Percentiles rank a stretch among this genome's conserved stretches.
Conservation (phyloP, 2,888 invertebrate species). For the Ephialtes manifestator region DNA sequence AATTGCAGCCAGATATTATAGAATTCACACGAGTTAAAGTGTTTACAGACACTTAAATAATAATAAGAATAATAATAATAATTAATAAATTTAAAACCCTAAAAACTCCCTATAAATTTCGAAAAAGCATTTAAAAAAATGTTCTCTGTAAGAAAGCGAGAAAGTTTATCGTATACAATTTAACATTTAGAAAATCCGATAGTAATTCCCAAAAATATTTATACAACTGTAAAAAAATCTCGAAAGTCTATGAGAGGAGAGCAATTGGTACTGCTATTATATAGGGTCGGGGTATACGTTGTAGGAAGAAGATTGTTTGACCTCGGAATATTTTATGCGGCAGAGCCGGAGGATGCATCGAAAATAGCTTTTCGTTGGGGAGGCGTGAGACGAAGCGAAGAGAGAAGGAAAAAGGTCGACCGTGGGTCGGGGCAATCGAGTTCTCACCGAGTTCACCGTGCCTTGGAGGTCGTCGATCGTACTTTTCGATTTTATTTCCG, state of each 20-base stretch:
- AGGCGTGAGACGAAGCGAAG: constrained; percentile 4
- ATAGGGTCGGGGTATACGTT: not conserved
- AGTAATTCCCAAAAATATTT: too few species aligned
- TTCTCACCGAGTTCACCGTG: constrained; percentile 43
- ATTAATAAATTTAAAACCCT: too few species aligned
- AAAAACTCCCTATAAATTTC: too few species aligned
- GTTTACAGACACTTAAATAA: too few species aligned
- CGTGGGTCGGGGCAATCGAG: constrained; percentile 47
- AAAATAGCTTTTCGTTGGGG: constrained; percentile 31
- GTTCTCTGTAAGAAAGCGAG: too few species aligned
- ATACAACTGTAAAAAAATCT: not conserved
- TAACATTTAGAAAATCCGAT: too few species aligned
- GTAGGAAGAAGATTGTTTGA: constrained; percentile 11
- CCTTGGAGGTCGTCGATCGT: constrained; percentile 17
- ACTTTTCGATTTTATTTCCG: not conserved
- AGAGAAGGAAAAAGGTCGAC: constrained; percentile 48
- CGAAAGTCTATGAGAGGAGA: not conserved
- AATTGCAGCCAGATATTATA: too few species aligned
- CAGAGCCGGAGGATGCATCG: not conserved
- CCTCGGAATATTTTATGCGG: constrained; percentile 4
- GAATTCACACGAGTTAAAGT: too few species aligned
- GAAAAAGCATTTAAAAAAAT: too few species aligned
- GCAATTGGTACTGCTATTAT: not conserved
- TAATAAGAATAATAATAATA: too few species aligned
- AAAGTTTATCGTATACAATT: too few species aligned